These are phyloP conservation scores for Ornithoptera priamus DNA, from an alignment of 2,888 invertebrate genomes.

Conservation along the genomic window DNA sequence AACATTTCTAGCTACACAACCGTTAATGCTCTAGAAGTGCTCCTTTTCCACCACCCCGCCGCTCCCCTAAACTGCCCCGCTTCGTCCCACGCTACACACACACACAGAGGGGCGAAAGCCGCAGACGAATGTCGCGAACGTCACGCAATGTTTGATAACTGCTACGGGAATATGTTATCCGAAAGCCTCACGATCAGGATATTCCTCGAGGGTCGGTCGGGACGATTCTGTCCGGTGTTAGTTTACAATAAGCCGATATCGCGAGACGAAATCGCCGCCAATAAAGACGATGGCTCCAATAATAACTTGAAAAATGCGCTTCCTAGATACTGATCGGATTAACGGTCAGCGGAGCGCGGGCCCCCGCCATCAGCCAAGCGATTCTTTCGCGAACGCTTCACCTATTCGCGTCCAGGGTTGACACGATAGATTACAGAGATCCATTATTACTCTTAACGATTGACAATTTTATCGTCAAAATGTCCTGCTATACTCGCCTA, in stretches of 20 bases:
- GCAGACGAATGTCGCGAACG: too few relatives aligned
- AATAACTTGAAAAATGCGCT: slow-evolving; percentile 63
- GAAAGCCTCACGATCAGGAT: slow-evolving; percentile 4
- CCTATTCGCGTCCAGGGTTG: slow-evolving; percentile 61
- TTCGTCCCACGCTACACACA: too few relatives aligned
- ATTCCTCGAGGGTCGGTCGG: slow-evolving; percentile 4
- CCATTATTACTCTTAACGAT: too few relatives aligned
- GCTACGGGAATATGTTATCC: too few relatives aligned
- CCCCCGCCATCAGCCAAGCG: slow-evolving; percentile 69
- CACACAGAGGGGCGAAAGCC: too few relatives aligned
- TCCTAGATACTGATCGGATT: slow-evolving; percentile 73
- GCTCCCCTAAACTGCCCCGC: too few relatives aligned
- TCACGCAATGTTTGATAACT: too few relatives aligned
- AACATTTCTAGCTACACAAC: too few relatives aligned
- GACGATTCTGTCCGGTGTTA: slow-evolving; percentile 1
- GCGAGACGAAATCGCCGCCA: slow-evolving; percentile 47
- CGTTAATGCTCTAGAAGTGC: too few relatives aligned
- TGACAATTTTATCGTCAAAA: too few relatives aligned
- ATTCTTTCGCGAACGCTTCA: slow-evolving; percentile 68
- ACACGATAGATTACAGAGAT: not conserved
- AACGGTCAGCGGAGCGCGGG: slow-evolving; percentile 70
- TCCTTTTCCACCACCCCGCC: too few relatives aligned
- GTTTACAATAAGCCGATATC: slow-evolving; percentile 23
- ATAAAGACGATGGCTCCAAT: slow-evolving; percentile 65
- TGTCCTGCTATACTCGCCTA: too few relatives aligned